Evolutionary conservation across 2,888 invertebrate species (phyloP).

Genomic region (Nemapogon koenigi): DNA sequence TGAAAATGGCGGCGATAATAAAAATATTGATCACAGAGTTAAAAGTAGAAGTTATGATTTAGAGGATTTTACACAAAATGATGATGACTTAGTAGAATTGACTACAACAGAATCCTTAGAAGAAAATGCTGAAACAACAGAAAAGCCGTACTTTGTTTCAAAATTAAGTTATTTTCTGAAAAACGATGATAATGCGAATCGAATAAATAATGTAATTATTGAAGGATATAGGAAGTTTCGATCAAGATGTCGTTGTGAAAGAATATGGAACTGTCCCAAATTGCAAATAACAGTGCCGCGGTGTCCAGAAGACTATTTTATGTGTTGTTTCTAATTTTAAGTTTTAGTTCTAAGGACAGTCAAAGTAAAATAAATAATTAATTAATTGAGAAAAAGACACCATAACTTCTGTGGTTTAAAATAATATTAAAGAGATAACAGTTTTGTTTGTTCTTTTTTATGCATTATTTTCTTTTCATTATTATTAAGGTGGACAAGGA

Average conservation of each 20-base stretch:
- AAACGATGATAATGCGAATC: slow-evolving; percentile 19
- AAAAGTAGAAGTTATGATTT: too few species aligned
- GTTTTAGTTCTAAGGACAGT: not conserved
- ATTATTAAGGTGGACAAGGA: too few species aligned
- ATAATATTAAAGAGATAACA: too few species aligned
- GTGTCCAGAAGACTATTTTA: slow-evolving; percentile 52
- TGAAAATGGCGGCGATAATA: too few species aligned
- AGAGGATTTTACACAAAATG: too few species aligned
- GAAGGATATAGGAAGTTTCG: slow-evolving; percentile 36
- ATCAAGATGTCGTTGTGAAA: slow-evolving; percentile 50
- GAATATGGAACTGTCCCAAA: slow-evolving; percentile 55
- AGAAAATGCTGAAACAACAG: slow-evolving; percentile 18
- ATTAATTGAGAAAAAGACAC: too few species aligned
- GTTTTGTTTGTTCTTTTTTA: too few species aligned
- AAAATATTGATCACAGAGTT: too few species aligned
- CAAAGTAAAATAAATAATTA: not conserved
- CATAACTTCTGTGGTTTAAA: too few species aligned
- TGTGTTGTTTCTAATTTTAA: slow-evolving; percentile 44
- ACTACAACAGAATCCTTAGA: slow-evolving; percentile 16
- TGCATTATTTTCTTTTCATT: too few species aligned
- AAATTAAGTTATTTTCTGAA: slow-evolving; percentile 41
- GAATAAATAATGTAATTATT: too few species aligned
- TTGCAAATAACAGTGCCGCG: slow-evolving; percentile 51
- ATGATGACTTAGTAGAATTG: slow-evolving; percentile 18
- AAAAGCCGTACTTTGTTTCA: slow-evolving; percentile 26